Conservation (phyloP, 2,113 vertebrate species). For the Oreochromis tanganicae region DNA sequence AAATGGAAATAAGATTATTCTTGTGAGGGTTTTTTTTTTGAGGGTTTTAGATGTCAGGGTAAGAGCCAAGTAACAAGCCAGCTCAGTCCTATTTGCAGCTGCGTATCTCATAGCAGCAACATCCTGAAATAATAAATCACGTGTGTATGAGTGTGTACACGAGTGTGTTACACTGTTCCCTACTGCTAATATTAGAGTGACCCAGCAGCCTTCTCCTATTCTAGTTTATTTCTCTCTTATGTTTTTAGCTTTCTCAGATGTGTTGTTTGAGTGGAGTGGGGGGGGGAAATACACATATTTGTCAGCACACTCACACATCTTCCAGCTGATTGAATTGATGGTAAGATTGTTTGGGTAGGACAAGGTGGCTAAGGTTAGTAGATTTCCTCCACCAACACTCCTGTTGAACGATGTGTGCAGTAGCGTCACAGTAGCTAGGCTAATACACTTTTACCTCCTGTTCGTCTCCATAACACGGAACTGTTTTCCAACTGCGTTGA, state of each 20-base stretch:
- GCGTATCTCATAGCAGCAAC: background rate
- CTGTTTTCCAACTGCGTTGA: background rate
- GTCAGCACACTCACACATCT: background rate
- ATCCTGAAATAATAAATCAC: background rate
- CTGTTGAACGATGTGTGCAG: background rate
- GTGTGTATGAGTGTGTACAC: background rate
- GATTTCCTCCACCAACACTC: background rate
- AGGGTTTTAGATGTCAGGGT: slow-evolving; percentile 10
- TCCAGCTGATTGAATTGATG: background rate
- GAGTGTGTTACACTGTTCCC: slow-evolving; percentile 7
- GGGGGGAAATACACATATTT: background rate
- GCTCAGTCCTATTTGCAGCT: background rate
- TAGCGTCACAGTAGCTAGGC: background rate
- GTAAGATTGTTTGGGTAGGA: background rate
- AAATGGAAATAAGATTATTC: slow-evolving; percentile 16
- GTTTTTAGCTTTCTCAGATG: background rate
- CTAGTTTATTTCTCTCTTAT: background rate
- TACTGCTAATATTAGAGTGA: slow-evolving; percentile 40
- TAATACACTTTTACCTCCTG: background rate
- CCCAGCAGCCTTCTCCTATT: background rate
- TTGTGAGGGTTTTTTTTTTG: background rate
- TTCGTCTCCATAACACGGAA: background rate
- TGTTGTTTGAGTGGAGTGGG: background rate
- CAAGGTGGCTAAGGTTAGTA: background rate
- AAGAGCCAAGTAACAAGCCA: background rate